Evolutionary conservation across 2,113 vertebrate species (phyloP), one percentile per base, ranked within the genome.

Genomic region (Proterorhinus semilunaris): DNA sequence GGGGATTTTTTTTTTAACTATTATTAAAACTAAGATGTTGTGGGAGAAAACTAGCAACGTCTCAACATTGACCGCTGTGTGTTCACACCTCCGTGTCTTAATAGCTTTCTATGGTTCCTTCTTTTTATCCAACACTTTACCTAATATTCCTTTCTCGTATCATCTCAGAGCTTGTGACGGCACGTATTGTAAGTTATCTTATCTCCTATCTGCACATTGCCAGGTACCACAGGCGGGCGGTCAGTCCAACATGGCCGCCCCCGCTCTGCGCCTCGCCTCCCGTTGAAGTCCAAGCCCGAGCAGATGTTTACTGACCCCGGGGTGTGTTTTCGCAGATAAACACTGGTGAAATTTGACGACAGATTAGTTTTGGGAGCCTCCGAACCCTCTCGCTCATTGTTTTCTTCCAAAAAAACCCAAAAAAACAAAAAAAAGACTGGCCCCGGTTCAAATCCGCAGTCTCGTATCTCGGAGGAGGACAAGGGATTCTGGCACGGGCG

Each of bases 261-360:
- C 54, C 52, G 69, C 65, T 62, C 81, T 69, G 74, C 82, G 78
- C 74, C 80, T 58, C 17, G 62, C 55, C 36, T 57, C 62, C 71
- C 55, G 48, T 66, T 79, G 72, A 80, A 74, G 73, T 76, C 68
- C 66, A 8, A 42, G 66, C 69, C 12, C 15, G 62, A 89, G 75
- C 91, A 91, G 90, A 91, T 90, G 88, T 88, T 89, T 42, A 10
- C 81, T 76, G 80, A 70, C 68, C 79, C 79, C 74, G 71, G 76
- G 15, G 68, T 85, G 44, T 83, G 57, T 72, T 66, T 85, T 81
- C 65, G 53, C 55, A 69, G 83, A 76, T 71, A 83, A 84, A 63
- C 64, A 53, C 76, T 82, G 76, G 68, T 65, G 76, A 83, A 85
- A 74, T 64, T 70, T 71, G 66, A 52, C 67, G 67, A 86, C 84